phyloP scores from a whole-genome alignment of 2,113 vertebrate genomes.

The Nipponia nippon region DNA sequence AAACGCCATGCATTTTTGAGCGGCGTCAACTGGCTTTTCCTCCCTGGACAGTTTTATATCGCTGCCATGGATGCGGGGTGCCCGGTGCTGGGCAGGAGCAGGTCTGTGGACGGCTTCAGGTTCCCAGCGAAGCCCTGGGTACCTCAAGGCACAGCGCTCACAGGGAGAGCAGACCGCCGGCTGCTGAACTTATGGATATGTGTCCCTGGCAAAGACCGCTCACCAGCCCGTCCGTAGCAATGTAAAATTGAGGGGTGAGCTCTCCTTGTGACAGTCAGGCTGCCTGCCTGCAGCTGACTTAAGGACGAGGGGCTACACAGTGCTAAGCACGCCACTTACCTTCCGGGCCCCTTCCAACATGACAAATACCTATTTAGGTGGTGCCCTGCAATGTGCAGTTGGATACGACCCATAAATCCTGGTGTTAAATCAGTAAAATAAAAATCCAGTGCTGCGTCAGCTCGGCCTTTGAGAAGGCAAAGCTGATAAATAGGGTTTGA shows the following conservation, averaged over 20 bases:
- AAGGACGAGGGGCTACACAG: background rate
- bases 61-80: accelerated
- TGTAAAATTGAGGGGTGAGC: background rate
- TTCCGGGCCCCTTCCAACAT: background rate
- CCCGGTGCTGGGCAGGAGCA: background rate
- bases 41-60: background rate
- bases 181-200: background rate
- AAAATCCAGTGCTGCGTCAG: conserved; percentile 34
- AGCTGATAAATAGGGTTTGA: conserved; percentile 48
- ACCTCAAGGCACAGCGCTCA: accelerated
- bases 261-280: background rate
- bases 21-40: background rate
- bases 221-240: accelerated
- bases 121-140: background rate
- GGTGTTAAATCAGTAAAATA: conserved; percentile 49
- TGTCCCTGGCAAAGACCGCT: background rate
- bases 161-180: background rate
- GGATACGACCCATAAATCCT: conserved; percentile 49
- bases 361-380: conserved; percentile 52
- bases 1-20: background rate
- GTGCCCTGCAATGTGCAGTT: background rate
- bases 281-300: background rate
- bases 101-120: background rate
- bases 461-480: conserved; percentile 39
- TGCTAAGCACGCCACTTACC: background rate